These are phyloP conservation scores for Poeciliopsis prolifica DNA, from an alignment of 2,113 vertebrate species.

Conservation along the genomic window DNA sequence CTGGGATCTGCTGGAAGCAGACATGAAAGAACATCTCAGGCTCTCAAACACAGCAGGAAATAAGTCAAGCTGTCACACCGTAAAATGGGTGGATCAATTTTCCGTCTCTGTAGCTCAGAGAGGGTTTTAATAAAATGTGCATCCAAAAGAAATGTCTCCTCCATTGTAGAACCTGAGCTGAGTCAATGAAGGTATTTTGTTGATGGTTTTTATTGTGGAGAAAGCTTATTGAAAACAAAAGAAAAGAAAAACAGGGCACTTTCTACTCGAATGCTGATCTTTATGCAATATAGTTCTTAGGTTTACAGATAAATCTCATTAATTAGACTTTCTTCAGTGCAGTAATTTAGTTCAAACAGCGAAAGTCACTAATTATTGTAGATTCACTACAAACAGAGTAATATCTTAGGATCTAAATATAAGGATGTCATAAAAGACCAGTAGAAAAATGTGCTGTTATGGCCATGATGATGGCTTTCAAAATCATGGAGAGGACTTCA, in stretches of 20 bases:
- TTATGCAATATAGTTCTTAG: too few relatives aligned
- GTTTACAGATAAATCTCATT: not conserved
- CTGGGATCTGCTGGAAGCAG: constrained; percentile 40
- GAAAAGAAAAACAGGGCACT: not conserved
- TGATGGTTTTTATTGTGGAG: constrained; percentile 10
- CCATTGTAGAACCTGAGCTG: not conserved
- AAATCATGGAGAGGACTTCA: not conserved
- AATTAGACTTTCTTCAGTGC: too few relatives aligned
- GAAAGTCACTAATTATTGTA: too few relatives aligned
- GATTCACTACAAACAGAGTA: too few relatives aligned
- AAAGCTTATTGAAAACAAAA: not conserved
- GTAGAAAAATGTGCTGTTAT: not conserved
- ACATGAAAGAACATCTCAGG: constrained; percentile 50
- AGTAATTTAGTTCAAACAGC: too few relatives aligned
- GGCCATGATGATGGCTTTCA: not conserved
- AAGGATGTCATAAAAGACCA: too few relatives aligned
- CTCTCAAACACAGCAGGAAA: constrained; percentile 52
- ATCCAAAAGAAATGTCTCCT: constrained; percentile 2
- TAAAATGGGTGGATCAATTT: constrained; percentile 54
- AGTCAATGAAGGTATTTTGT: constrained; percentile 20
- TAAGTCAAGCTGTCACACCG: constrained; percentile 44
- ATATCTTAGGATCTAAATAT: too few relatives aligned
- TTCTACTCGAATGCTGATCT: not conserved
- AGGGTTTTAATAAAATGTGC: constrained; percentile 10
- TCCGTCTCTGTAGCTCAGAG: constrained; percentile 31